Evolutionary conservation across 2,888 invertebrate genomes (phyloP).

Genomic region (Plebejus anna): DNA sequence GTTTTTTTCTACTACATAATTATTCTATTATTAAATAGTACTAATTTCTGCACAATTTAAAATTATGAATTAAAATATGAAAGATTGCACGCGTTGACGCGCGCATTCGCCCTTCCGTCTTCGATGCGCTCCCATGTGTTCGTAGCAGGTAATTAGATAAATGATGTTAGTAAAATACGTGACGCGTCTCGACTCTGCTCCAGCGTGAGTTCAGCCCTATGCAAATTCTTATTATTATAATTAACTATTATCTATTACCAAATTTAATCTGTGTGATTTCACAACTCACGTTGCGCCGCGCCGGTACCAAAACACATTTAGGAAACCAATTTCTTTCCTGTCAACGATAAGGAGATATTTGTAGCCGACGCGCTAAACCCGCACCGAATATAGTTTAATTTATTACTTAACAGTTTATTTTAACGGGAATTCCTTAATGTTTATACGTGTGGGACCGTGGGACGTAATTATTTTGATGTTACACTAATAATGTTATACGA

Average conservation of each 20-base stretch:
- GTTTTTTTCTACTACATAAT: too few species aligned
- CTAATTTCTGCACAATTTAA: too few species aligned
- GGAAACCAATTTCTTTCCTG: constrained; percentile 70
- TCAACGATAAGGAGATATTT: constrained; percentile 56
- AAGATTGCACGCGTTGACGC: too few species aligned
- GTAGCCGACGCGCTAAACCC: constrained; percentile 22
- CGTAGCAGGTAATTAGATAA: too few species aligned
- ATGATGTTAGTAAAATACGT: too few species aligned
- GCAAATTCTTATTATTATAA: too few species aligned
- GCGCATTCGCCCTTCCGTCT: too few species aligned
- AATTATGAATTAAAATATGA: too few species aligned
- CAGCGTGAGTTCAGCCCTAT: too few species aligned
- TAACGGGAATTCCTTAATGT: constrained; percentile 23
- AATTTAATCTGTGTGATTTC: background rate
- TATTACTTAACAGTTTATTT: constrained; percentile 22
- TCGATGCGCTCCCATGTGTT: too few species aligned
- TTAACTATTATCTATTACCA: background rate
- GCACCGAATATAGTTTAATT: constrained; percentile 27
- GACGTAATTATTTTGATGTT: background rate
- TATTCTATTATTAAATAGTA: too few species aligned
- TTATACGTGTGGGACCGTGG: background rate
- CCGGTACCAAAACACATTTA: constrained; percentile 36
- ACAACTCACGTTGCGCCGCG: background rate
- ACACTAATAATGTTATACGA: background rate
- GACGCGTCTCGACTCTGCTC: too few species aligned